Base-by-base conservation (phyloP, 2,113 vertebrate species). In the Triplophysa siluroides region DNA sequence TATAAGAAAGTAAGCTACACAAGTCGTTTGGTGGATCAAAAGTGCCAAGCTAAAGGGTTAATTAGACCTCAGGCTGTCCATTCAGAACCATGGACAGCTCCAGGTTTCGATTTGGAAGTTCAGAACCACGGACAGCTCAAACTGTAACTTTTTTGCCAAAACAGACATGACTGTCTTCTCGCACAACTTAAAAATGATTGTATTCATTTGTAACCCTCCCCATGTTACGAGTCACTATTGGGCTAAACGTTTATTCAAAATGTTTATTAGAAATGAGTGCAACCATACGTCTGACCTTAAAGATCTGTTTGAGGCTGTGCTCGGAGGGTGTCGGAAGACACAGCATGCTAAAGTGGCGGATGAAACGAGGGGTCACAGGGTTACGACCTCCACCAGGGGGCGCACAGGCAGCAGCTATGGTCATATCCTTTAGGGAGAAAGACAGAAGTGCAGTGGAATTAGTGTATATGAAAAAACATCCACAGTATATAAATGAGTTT, bases 351-450 rank as follows among this genome's bases (percentile, higher is more conserved):
- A 97, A 95, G 86, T 93, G 92, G 41, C 94, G 90, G 60, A 95
- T 91, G 78, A 96, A 95, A 80, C 93, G 92, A 0, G 94, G 91
- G 3, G 92, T 95, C 82, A 96, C 93, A 0, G 92, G 94, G 88
- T 96, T 96, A 10, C 94, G 93, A 10, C 94, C 95, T 1, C 95
- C 95, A 38, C 95, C 94, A 26, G 94, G 94, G 70, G 95, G 94
- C 21, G 92, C 94, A 79, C 95, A 96, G 0, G 95, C 93, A 11
- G 94, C 92, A 2, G 88, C 87, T 1, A 96, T 92, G 0, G 91
- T 96, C 85, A 95, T 92, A 2, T 95, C 94, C 94, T 96, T 50
- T 0, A 67, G 54, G 23, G 16, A 26, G 12, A 52, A 21, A 77
- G 9, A 72, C 4, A 60, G 18, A 65, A 76, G 43, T 13, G 2